These are phyloP conservation scores for Chloroceryle aenea DNA, from an alignment of 2,113 vertebrate species.

Conservation along the genomic window DNA sequence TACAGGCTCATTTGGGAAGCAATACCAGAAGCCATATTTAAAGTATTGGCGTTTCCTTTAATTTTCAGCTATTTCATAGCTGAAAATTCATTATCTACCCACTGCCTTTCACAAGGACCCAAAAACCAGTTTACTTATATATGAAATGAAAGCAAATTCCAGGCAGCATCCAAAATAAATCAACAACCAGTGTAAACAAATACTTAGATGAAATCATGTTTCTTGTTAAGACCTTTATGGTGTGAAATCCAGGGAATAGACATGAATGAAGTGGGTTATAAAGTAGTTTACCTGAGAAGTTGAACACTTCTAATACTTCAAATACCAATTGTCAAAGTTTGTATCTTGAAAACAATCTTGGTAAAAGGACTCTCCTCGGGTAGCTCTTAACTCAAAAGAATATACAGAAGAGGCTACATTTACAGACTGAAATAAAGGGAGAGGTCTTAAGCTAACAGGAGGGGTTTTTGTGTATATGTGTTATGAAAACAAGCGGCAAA, in stretches of 20 bases:
- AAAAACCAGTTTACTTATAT: neutral
- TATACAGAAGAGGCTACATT: neutral
- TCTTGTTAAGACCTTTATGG: neutral
- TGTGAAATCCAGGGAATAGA: neutral
- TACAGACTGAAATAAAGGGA: neutral
- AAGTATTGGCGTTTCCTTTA: neutral
- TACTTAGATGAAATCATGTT: neutral
- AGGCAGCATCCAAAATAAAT: neutral
- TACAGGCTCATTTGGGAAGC: neutral
- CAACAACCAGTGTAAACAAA: neutral
- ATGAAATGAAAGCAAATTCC: neutral
- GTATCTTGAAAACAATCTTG: neutral
- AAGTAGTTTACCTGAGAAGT: neutral
- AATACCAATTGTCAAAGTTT: accelerated
- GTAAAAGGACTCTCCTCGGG: neutral
- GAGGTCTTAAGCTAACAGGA: neutral
- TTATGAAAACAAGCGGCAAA: neutral
- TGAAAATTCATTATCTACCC: neutral
- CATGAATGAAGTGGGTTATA: neutral
- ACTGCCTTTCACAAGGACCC: neutral
- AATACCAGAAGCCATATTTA: neutral
- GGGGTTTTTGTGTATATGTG: neutral
- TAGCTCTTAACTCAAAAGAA: neutral
- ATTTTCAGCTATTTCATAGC: neutral
- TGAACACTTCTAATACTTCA: neutral